Evolutionary conservation across 2,888 invertebrate genomes (phyloP), one percentile per base, ranked within the genome.

Genomic region (Esperia sulphurella): DNA sequence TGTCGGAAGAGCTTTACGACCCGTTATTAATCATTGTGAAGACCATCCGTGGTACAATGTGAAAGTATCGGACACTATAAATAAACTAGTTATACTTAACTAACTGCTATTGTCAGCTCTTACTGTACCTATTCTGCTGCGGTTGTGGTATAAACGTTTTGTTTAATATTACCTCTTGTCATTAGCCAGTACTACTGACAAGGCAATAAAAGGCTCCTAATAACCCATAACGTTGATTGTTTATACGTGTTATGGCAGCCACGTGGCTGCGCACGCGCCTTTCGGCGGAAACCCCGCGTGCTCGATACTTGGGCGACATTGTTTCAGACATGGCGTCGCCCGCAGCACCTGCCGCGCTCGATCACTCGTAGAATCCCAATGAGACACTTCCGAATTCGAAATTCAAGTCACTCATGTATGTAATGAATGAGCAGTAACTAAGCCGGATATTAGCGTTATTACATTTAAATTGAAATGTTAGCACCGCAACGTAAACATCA

Each of bases 241-340:
- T 73, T 66, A 66, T 71, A 69, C 54, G 63, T 65, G 60, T 4
- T 8, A 61, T 62, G 62, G 57, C 52, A 61, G 64, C 83, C 83
- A 83, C 77, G 83, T 83, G 81, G 76, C 63, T 70, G 78, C 75
- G 79, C 81, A 79, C 81, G 79, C 81, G 82, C 79, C 80, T 75
- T 81, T 79, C 81, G 81, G 79, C 80, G 75, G 72, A 75, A 68
- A 64, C 69, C 64, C 52, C 55, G 60, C 63, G 61, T 57, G 57
- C 63, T 56, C 68, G 61, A 70, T 68, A 63, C 63, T 68, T 61
- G 65, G 63, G 55, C 68, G 70, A 73, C 73, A 73, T 73, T 75
- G 71, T 75, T 69, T 71, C 63, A 68, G 53, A 53, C 59, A 48
- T 57, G 51, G 46, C 48, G 13, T 49, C 61, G 55, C 53, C 35